Evolutionary conservation across 2,888 invertebrate species (phyloP).

Genomic region (Xiphydria camelus): DNA sequence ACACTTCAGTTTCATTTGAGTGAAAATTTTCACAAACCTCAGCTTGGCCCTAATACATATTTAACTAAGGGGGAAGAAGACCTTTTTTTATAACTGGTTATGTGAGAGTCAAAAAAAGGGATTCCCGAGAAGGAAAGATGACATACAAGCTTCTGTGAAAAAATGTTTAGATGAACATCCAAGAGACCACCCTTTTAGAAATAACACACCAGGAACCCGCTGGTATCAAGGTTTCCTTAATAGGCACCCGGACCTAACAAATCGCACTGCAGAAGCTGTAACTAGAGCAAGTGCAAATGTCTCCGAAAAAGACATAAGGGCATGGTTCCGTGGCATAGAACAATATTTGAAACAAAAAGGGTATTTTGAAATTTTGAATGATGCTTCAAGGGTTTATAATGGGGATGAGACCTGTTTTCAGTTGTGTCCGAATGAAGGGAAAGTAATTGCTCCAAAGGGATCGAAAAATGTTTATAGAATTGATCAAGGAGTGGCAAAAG

Average conservation of each 20-base stretch:
- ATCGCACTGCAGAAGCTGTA: constrained; percentile 37
- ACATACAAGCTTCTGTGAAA: no score
- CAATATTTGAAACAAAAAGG: constrained; percentile 30
- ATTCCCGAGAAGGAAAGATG: no score
- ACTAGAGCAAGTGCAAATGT: constrained; percentile 30
- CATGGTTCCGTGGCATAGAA: constrained; percentile 37
- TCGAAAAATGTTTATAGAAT: no score
- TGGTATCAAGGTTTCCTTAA: constrained; percentile 39
- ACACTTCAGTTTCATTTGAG: no score
- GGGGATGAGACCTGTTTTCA: constrained; percentile 49
- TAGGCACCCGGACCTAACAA: constrained; percentile 34
- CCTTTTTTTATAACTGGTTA: no score
- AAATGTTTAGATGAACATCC: no score
- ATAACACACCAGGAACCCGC: constrained; percentile 34
- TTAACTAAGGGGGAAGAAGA: no score
- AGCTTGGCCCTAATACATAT: no score
- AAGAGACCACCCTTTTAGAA: constrained; percentile 22
- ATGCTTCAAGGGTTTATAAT: constrained; percentile 40
- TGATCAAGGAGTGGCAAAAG: no score
- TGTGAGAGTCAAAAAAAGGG: no score
- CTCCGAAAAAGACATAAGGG: constrained; percentile 32
- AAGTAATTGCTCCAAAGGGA: constrained; percentile 40
- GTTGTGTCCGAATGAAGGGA: constrained; percentile 40
- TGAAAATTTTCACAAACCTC: no score
- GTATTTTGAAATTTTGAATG: constrained; percentile 24